Evolutionary conservation across 1,140 invertebrate genomes (phyloP), one percentile per base, ranked within the genome.

Genomic region (Harlomillsia oculata): DNA sequence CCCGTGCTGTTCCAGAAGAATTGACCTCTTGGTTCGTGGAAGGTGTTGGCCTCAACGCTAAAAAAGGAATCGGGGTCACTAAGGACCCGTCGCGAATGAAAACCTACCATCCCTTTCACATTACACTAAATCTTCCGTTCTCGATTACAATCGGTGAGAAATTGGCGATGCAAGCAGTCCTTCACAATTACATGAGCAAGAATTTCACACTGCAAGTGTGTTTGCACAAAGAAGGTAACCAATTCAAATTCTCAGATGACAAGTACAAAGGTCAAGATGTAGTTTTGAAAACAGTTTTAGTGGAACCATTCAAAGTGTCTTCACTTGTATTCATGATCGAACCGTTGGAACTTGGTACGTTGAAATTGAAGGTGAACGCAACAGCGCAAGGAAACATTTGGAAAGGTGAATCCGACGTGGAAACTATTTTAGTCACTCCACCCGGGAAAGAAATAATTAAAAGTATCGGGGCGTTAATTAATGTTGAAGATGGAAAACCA

Each of bases 21-120:
- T 87, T 97, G 9, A 94, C 89, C 0, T 89, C 88, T 2, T 97
- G 92, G 90, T 76, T 87, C 20, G 78, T 97, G 0, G 89, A 85
- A 29, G 95, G 87, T 1, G 97, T 97, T 70, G 89, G 93, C 0
- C 74, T 97, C 26, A 87, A 91, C 72, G 75, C 83, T 0, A 74
- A 83, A 8, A 73, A 82, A 50, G 94, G 53, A 2, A 39, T 56
- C 23, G 49, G 48, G 1, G 43, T 46, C 3, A 21, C 16, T n/a
- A 3, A 8, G 16, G n/a, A 30, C 11, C 23, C 60, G 5, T 18
- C 8, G 13, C 25, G 11, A 3, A 20, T 57, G 16, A 53, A 44
- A 36, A 54, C 51, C 5, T 53, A 41, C 32, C 54, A 56, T 3
- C 36, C 37, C 16, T 62, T 62, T 34, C 58, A 58, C 44, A 53